Evolutionary conservation across 2,888 invertebrate species (phyloP).

Genomic region (Trichogramma evanescens): DNA sequence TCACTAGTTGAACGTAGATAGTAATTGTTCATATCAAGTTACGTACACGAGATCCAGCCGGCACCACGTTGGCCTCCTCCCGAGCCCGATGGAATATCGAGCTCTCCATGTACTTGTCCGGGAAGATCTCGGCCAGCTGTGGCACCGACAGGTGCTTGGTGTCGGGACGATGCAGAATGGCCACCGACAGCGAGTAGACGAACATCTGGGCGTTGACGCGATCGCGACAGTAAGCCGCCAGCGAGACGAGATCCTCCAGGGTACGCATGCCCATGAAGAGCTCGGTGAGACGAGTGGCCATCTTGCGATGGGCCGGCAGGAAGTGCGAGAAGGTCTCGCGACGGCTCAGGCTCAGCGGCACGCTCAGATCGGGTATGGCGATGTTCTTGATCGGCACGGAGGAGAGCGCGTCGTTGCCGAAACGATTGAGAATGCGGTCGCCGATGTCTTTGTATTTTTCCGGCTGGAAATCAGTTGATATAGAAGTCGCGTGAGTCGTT

Average conservation of each 20-base stretch:
- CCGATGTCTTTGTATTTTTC: slow-evolving; percentile 56
- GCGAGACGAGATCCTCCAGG: slow-evolving; percentile 64
- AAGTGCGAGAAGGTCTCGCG: slow-evolving; percentile 70
- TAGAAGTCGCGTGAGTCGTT: not conserved
- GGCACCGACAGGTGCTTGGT: slow-evolving; percentile 66
- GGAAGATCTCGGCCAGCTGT: slow-evolving; percentile 70
- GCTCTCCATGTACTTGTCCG: slow-evolving; percentile 74
- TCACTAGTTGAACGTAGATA: no score
- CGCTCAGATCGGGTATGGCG: slow-evolving; percentile 56
- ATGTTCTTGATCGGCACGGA: slow-evolving; percentile 57
- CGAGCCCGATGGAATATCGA: slow-evolving; percentile 63
- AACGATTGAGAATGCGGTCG: slow-evolving; percentile 54
- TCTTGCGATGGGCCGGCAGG: slow-evolving; percentile 61
- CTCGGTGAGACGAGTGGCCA: slow-evolving; percentile 65
- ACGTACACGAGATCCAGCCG: slow-evolving; percentile 57
- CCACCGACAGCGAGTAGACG: slow-evolving; percentile 71
- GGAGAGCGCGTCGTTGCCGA: slow-evolving; percentile 47
- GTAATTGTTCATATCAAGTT: not conserved
- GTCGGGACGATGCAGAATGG: slow-evolving; percentile 66
- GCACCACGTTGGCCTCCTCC: slow-evolving; percentile 61
- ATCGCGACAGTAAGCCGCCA: slow-evolving; percentile 64
- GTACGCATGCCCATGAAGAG: slow-evolving; percentile 60
- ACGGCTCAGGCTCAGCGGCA: slow-evolving; percentile 58
- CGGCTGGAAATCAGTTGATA: slow-evolving; percentile 35
- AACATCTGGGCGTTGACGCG: slow-evolving; percentile 74